Percentiles rank a stretch among this genome's conserved stretches.
phyloP scores from a whole-genome alignment of 2,888 invertebrate genomes.

The Drosophila pullipes region DNA sequence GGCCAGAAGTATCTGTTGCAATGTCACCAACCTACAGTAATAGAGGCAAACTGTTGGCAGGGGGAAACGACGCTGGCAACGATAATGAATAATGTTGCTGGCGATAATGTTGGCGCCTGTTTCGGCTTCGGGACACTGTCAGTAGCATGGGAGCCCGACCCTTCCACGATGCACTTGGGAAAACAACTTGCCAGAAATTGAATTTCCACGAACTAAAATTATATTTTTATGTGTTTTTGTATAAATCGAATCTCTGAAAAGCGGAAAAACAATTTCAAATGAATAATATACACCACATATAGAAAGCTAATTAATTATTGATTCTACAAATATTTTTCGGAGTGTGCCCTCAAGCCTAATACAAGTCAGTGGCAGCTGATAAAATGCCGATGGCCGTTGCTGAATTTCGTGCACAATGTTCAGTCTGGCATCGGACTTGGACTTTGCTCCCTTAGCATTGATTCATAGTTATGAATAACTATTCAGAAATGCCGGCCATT shows the following conservation, averaged over 20 bases:
- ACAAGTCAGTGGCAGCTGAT: slow-evolving; percentile 46
- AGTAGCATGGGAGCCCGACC: slow-evolving; percentile 35
- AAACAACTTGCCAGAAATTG: background rate
- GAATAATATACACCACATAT: background rate
- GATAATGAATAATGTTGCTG: slow-evolving; percentile 75
- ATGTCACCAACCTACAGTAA: slow-evolving; percentile 70
- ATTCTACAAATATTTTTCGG: background rate
- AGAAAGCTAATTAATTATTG: background rate
- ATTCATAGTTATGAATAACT: slow-evolving; percentile 73
- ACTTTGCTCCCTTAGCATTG: slow-evolving; percentile 69
- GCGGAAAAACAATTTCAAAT: background rate
- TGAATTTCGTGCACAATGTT: slow-evolving; percentile 50
- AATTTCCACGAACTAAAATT: background rate
- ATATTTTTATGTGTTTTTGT: background rate
- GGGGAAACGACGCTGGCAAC: slow-evolving; percentile 16
- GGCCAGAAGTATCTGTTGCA: slow-evolving; percentile 67
- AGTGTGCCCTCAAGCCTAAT: slow-evolving; percentile 10
- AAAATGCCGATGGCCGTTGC: slow-evolving; percentile 58
- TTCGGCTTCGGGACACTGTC: slow-evolving; percentile 44
- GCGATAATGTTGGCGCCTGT: slow-evolving; percentile 73
- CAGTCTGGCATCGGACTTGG: slow-evolving; percentile 42
- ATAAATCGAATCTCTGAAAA: background rate
- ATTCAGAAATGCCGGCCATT: slow-evolving; percentile 56
- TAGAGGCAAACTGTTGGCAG: slow-evolving; percentile 13
- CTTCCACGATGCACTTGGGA: slow-evolving; percentile 7